Evolutionary conservation across 2,888 invertebrate species (phyloP), one percentile per base, ranked within the genome.

Genomic region (Lasioglossum oenotherae): DNA sequence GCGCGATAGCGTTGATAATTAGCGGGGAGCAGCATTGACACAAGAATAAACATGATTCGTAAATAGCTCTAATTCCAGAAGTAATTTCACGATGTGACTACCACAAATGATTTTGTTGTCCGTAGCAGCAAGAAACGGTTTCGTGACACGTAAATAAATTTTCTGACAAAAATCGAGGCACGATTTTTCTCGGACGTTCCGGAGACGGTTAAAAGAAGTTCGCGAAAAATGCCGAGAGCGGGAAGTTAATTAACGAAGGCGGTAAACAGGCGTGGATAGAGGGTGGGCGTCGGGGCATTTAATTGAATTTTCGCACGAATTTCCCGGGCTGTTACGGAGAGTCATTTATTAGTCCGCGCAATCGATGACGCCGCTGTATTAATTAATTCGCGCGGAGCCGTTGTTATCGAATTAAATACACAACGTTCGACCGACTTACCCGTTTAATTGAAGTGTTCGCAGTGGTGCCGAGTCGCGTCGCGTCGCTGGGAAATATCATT

Each of bases 321-420:
- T 38, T 49, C 38, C n/a, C 14, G 8, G 41, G 19, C 44, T 46
- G 57, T 71, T 41, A 41, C 71, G 19, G 57, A n/a, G 35, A 6
- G 27, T 46, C 78, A 60, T 60, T 78, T 49, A 78, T 78, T 78
- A 78, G 31, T 46, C 31, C 3, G 12, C 35, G 44, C 44, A 64
- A 74, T 75, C 80, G 80, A 80, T 75, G 60, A 35, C 67, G 19
- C 31, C 53, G 14, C 31, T 27, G 71, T 76, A 76, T 72, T 60
- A 60, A 83, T 83, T 83, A 73, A 76, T 76, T 76, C 44, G 6
- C 75, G 35, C 78, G 53, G 53, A 53, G 41, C 46, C 78, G 41
- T 53, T 71, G 78, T 78, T 71, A 78, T 75, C 19, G 75, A 74
- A 64, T 80, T 74, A 80, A 80, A 80, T 64, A 64, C 44, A 60